Evolutionary conservation across 2,797 vertebrate species (phyloP).

Genomic region (Pseudopleuronectes americanus): DNA sequence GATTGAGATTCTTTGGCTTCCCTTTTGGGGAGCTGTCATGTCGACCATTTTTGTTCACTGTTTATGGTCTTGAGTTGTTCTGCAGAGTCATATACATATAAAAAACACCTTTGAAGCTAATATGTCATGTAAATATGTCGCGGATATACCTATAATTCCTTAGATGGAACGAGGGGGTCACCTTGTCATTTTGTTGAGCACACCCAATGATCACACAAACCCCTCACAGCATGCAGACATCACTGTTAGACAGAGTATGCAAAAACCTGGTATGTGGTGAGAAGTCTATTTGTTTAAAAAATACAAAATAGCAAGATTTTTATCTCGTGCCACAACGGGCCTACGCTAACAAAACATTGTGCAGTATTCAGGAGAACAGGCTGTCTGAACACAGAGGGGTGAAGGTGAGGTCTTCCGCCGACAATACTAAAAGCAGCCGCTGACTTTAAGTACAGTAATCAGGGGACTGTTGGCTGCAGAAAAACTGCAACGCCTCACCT

Average conservation of each 20-base stretch:
- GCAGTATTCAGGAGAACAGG: conserved; percentile 48
- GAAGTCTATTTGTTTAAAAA: conserved; percentile 5
- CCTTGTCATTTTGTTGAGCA: conserved; percentile 65
- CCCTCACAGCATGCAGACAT: conserved; percentile 40
- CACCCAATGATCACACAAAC: conserved; percentile 29
- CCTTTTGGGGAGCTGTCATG: no score
- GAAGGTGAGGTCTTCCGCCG: conserved; percentile 57
- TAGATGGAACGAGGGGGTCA: conserved; percentile 72
- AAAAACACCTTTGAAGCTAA: conserved; percentile 56
- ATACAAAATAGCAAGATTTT: conserved; percentile 5
- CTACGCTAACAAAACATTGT: conserved; percentile 49
- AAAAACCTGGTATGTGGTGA: conserved; percentile 29
- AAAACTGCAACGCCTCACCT: conserved; percentile 86
- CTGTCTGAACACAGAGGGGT: conserved; percentile 64
- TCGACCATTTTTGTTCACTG: no score
- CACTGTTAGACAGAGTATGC: conserved; percentile 14
- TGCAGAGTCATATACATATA: not conserved
- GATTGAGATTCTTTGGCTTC: no score
- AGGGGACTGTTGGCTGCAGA: conserved; percentile 82
- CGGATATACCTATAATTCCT: conserved; percentile 78
- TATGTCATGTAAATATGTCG: conserved; percentile 66
- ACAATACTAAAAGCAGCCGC: conserved; percentile 68
- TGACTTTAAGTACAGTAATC: conserved; percentile 84
- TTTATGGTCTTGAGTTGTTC: no score
- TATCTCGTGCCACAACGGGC: conserved; percentile 31